Conservation (phyloP, 2,888 invertebrate species). For the Dryadula phaetusa region DNA sequence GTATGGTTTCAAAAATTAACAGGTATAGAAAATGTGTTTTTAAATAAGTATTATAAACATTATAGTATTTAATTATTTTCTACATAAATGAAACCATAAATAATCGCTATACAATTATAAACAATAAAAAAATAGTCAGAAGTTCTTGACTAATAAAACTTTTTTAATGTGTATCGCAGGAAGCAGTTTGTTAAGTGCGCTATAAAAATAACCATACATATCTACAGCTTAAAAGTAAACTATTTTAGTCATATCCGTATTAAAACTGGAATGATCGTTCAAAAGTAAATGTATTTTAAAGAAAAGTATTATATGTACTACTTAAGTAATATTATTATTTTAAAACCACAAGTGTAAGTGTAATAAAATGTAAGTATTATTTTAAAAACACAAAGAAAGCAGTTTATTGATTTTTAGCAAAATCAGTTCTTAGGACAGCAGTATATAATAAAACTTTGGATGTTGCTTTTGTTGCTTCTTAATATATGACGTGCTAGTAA, state of each 20-base stretch:
- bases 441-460: no score
- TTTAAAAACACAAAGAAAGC: background rate
- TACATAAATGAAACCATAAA: background rate
- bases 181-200: constrained; percentile 58
- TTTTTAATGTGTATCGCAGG: constrained; percentile 52
- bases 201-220: constrained; percentile 54
- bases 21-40: no score
- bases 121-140: background rate
- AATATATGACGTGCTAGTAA: no score
- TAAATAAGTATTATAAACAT: background rate
- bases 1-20: no score
- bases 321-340: background rate
- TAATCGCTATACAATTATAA: background rate
- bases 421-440: no score
- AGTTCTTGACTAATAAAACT: constrained; percentile 35
- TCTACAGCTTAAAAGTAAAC: constrained; percentile 37
- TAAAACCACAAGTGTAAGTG: background rate
- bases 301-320: background rate
- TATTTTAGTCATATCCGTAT: constrained; percentile 31
- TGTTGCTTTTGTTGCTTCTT: no score
- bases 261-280: background rate
- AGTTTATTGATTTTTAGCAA: no score
- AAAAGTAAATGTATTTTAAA: background rate
- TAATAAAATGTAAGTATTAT: no score
- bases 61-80: background rate